Evolutionary conservation across 2,113 vertebrate species (phyloP).

Genomic region (Mola mola): DNA sequence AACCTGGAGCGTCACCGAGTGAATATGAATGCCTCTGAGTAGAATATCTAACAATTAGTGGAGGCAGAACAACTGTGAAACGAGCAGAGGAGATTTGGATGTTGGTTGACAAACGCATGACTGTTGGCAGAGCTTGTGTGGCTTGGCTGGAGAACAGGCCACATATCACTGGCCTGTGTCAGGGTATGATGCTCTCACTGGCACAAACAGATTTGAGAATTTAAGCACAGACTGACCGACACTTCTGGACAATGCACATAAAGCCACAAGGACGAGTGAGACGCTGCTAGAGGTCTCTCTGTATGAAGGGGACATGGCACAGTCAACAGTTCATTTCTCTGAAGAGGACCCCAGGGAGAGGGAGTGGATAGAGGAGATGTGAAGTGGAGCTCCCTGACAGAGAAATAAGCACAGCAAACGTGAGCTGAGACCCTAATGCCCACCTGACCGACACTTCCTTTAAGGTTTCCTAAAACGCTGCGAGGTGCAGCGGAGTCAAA

Average conservation of each 20-base stretch:
- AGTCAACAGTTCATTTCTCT: conserved; percentile 44
- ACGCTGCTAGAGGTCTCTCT: conserved; percentile 39
- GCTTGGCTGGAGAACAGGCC: conserved; percentile 52
- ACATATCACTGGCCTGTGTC: conserved; percentile 18
- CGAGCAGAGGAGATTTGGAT: conserved; percentile 21
- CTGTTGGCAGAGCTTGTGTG: conserved; percentile 46
- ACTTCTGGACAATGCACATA: conserved; percentile 17
- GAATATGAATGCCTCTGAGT: conserved; percentile 41
- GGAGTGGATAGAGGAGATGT: conserved; percentile 33
- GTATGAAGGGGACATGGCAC: conserved; percentile 10
- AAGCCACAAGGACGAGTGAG: conserved; percentile 20
- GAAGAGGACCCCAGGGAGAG: conserved; percentile 19
- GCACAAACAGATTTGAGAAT: conserved; percentile 23
- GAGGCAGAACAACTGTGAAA: conserved; percentile 43
- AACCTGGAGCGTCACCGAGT: too few species aligned
- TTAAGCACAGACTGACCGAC: conserved; percentile 7
- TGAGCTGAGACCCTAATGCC: conserved; percentile 46
- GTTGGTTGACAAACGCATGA: conserved; percentile 40
- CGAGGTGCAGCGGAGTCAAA: conserved; percentile 31
- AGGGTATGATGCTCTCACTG: conserved; percentile 22
- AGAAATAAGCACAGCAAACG: conserved; percentile 38
- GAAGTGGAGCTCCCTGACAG: conserved; percentile 33
- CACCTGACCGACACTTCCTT: conserved; percentile 14
- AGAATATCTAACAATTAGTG: conserved; percentile 55
- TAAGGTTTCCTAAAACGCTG: conserved; percentile 18